phyloP scores from a whole-genome alignment of 2,888 invertebrate species.

The Nemoura dubitans region DNA sequence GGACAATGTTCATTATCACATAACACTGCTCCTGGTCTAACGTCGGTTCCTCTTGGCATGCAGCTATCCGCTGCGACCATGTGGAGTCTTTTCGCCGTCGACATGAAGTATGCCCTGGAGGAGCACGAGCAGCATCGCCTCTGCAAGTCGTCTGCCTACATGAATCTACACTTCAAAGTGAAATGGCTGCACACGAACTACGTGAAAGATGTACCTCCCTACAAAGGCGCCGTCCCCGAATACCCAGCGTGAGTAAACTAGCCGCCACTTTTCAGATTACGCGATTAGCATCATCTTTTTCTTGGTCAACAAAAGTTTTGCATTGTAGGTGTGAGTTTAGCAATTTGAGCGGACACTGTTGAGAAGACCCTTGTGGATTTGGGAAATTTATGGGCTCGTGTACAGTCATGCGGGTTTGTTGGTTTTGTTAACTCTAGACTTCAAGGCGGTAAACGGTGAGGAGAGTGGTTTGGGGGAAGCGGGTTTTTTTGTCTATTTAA shows the following conservation, averaged over 20 bases:
- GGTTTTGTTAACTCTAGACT: not conserved
- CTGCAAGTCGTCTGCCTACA: slow-evolving; percentile 98
- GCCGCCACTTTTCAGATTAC: not conserved
- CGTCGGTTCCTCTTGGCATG: slow-evolving; percentile 44
- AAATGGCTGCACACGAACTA: slow-evolving; percentile 99
- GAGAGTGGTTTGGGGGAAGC: too few species aligned
- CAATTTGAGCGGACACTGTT: not conserved
- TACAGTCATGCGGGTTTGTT: not conserved
- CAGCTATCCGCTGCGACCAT: slow-evolving; percentile 96
- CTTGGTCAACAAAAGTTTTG: not conserved
- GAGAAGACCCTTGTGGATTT: not conserved
- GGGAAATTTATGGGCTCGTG: not conserved
- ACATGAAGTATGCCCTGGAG: slow-evolving; percentile 97
- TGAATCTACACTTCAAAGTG: slow-evolving; percentile 98
- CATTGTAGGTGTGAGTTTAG: not conserved
- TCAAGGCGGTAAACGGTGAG: not conserved
- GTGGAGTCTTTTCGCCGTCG: slow-evolving; percentile 97
- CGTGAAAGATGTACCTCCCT: slow-evolving; percentile 96
- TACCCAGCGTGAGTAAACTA: slow-evolving; percentile 80
- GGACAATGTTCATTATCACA: too few species aligned
- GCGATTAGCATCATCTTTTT: not conserved
- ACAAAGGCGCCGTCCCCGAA: slow-evolving; percentile 96
- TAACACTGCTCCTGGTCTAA: too few species aligned
- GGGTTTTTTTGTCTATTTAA: not conserved
- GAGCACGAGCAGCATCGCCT: slow-evolving; percentile 96